Base-by-base conservation (phyloP, 1,140 invertebrate genomes). In the Cardiocondyla obscurior region DNA sequence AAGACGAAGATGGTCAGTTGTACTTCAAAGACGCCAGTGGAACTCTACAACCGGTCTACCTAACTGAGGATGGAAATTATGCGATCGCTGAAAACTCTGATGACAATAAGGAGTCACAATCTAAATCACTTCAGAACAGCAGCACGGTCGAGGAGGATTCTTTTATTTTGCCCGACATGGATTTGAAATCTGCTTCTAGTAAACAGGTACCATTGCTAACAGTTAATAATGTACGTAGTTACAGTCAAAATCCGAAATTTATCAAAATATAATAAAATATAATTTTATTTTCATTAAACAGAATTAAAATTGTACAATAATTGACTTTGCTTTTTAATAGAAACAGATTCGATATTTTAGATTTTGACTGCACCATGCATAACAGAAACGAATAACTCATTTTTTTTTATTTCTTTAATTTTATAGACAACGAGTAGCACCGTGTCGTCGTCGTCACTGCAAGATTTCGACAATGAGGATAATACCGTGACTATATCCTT, bases 401-500 rank as follows among this genome's bases (percentile, higher is more conserved):
- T 49, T 82, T 12, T 82, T 57, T 19, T 55, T 65, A 25, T 16
- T 10, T 79, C 70, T 79, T 30, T 33, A 39, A 81, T 60, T 72
- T 28, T 0, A 7, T 46, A 72, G 62, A 58, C 28, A 8, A 67
- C 57, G 4, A 74, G 19, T 70, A 69, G 19, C 39, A 19, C 82
- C 1, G 62, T 73, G 57, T 42, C 77, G 46, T 36, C 65, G 30
- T 79, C 88, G 0, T 76, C 72, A 46, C 42, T 81, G 22, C 89
- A 90, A 64, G 90, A 93, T 19, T 28, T 89, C 2, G 93, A 94
- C 2, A 93, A 92, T 46, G 93, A 94, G 72, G 93, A 94, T 51
- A 93, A 92, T 69, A 94, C 93, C 10, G 92, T 94, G 0, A 94
- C 93, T 2, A 94, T 94, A 84, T 94, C 94, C 0, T 62, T 94